Percentiles rank a stretch among this genome's conserved stretches.
phyloP scores from a whole-genome alignment of 2,888 invertebrate species.

The Anaspis maculata region DNA sequence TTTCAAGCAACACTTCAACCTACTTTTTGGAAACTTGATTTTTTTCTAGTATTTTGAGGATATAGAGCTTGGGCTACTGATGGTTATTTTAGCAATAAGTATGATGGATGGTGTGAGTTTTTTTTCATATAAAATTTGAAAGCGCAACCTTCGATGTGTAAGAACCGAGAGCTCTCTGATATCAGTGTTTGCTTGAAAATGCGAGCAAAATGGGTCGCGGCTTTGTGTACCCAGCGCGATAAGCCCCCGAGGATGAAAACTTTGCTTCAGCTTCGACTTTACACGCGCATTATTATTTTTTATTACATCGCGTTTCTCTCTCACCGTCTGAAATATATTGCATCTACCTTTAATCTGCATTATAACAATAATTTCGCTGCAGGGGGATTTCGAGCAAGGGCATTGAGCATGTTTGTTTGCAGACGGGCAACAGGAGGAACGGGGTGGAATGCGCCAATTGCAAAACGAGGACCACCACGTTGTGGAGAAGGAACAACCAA shows the following conservation, averaged over 20 bases:
- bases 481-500: constrained; percentile 95
- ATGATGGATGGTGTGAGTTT: too few species aligned
- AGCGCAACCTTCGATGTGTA: too few species aligned
- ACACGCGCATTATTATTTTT: too few species aligned
- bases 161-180: too few species aligned
- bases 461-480: constrained; percentile 87
- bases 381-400: not conserved
- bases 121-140: too few species aligned
- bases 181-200: constrained; percentile 7
- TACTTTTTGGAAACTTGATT: too few species aligned
- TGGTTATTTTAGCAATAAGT: too few species aligned
- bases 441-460: constrained; percentile 95
- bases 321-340: not conserved
- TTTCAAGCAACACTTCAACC: too few species aligned
- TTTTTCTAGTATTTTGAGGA: too few species aligned
- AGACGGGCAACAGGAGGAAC: constrained; percentile 53
- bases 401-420: constrained; percentile 29
- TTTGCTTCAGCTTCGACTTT: not conserved
- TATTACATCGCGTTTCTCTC: constrained; percentile 1
- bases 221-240: constrained; percentile 13
- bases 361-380: not conserved
- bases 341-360: not conserved
- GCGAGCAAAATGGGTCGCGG: constrained; percentile 15
- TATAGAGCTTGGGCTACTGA: too few species aligned
- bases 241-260: too few species aligned